Conservation (phyloP, 1,140 invertebrate species). For the Wasmannia auropunctata region DNA sequence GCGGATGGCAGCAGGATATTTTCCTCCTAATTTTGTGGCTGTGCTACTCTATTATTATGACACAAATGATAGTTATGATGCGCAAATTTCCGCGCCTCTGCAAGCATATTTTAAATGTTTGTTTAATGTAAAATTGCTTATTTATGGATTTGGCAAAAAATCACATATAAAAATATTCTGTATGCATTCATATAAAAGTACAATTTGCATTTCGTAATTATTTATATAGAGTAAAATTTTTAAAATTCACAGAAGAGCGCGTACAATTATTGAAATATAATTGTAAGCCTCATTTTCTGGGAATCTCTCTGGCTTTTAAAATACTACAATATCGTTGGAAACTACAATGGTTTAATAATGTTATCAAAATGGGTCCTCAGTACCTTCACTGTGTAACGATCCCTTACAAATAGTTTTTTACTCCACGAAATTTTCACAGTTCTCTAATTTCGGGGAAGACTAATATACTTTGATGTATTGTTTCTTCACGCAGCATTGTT, state of each 20-base stretch:
- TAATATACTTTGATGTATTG: neutral
- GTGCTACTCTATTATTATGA: conserved; percentile 21
- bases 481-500: conserved; percentile 4
- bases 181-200: no score
- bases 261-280: neutral
- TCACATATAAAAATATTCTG: neutral
- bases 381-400: neutral
- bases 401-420: neutral
- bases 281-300: neutral
- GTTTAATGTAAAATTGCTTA: neutral
- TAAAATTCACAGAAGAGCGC: neutral
- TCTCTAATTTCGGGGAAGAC: neutral
- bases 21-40: conserved; percentile 65
- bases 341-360: neutral
- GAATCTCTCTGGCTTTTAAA: neutral
- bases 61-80: conserved; percentile 3
- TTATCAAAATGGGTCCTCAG: neutral
- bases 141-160: neutral
- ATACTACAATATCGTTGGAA: neutral
- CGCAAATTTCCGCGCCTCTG: neutral
- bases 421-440: neutral
- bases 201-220: conserved; percentile 13
- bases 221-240: neutral
- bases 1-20: conserved; percentile 59
- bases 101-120: neutral